These are phyloP conservation scores for Cuculus canorus DNA, from an alignment of 2,797 vertebrate species.

Conservation along the genomic window DNA sequence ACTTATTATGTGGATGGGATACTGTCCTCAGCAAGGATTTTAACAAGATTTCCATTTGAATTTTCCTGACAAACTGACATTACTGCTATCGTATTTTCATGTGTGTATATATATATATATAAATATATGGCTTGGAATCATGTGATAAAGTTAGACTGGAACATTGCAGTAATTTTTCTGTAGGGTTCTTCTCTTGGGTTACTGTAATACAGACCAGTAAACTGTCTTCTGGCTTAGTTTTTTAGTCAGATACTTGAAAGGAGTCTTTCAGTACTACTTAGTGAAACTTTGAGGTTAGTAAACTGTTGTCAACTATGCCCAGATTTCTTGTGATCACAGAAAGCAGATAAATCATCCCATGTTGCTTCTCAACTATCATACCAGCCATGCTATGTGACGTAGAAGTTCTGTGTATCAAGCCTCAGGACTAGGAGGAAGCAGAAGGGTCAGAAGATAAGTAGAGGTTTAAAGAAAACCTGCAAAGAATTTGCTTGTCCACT, in stretches of 20 bases:
- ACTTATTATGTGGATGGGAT: neutral
- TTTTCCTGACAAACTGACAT: neutral
- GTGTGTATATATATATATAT: no score
- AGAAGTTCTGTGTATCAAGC: neutral
- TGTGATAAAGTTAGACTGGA: neutral
- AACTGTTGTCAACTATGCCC: neutral
- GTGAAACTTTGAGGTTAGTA: neutral
- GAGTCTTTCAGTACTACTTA: neutral
- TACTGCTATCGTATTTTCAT: neutral
- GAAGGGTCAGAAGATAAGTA: neutral
- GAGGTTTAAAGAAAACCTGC: neutral
- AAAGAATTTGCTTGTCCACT: neutral
- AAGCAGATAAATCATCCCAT: neutral
- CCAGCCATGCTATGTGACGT: neutral
- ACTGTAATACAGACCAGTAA: neutral
- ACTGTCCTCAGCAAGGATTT: neutral
- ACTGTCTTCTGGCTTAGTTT: neutral
- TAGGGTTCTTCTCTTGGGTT: neutral
- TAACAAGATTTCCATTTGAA: neutral
- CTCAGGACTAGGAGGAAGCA: neutral
- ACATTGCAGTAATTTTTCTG: neutral
- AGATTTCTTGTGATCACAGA: neutral
- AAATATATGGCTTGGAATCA: neutral
- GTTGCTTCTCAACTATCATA: neutral
- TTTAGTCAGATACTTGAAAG: neutral